Conservation (phyloP, 2,113 vertebrate genomes). For the Pseudonaja textilis region DNA sequence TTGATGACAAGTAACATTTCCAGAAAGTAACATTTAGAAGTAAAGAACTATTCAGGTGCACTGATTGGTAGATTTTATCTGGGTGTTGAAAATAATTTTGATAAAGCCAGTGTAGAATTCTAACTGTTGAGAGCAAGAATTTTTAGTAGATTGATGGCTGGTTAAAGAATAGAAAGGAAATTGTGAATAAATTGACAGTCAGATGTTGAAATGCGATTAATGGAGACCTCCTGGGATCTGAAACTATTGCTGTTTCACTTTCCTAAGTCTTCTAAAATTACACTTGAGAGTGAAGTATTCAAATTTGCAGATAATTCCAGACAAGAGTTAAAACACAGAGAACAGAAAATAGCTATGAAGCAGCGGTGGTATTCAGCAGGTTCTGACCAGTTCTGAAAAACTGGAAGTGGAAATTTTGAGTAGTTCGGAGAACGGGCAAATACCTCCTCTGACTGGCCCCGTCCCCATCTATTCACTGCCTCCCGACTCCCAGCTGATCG, state of each 20-base stretch:
- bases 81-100: neutral
- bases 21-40: neutral
- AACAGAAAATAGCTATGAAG: neutral
- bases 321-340: neutral
- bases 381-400: too few relatives aligned
- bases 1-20: neutral
- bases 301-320: neutral
- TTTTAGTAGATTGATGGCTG: neutral
- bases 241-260: neutral
- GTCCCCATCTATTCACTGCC: too few relatives aligned
- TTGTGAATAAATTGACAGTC: neutral
- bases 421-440: too few relatives aligned
- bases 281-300: neutral
- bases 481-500: too few relatives aligned
- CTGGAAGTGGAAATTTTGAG: too few relatives aligned
- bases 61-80: neutral
- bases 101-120: neutral
- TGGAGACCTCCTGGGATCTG: neutral
- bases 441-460: too few relatives aligned
- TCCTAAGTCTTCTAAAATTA: neutral
- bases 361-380: too few relatives aligned
- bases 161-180: neutral
- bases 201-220: neutral
- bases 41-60: neutral
- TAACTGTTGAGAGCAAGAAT: neutral